Conservation (phyloP, 2,797 vertebrate genomes). For the Harpagifer antarcticus region DNA sequence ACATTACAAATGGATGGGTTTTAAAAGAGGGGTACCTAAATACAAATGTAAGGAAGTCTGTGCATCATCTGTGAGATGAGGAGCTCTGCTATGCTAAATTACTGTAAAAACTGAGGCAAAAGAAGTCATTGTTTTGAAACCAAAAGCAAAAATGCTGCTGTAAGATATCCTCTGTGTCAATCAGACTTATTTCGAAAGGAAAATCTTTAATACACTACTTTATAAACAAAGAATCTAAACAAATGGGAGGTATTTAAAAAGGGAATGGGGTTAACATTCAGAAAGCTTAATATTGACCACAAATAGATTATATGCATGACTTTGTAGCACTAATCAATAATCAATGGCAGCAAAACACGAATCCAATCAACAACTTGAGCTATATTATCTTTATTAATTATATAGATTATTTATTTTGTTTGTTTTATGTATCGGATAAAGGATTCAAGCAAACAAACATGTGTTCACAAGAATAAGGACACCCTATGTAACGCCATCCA, state of each 20-base stretch:
- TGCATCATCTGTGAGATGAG: background rate
- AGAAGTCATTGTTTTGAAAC: background rate
- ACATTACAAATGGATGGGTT: background rate
- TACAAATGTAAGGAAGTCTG: background rate
- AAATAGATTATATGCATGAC: background rate
- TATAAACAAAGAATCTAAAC: background rate
- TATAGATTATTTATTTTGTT: background rate
- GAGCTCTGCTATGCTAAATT: background rate
- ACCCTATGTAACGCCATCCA: background rate
- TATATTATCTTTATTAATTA: background rate
- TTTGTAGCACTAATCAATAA: background rate
- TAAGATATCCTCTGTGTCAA: background rate
- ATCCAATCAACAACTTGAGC: background rate
- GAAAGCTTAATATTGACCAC: background rate
- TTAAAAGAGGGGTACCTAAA: background rate
- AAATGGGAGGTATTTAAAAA: background rate
- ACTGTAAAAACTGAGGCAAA: background rate
- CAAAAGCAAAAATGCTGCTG: background rate
- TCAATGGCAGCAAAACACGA: background rate
- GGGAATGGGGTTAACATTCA: background rate
- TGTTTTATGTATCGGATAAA: background rate
- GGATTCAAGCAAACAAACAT: background rate
- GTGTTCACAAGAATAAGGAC: background rate
- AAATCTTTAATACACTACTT: background rate
- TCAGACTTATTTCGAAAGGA: background rate